Conservation (phyloP, 2,113 vertebrate species). For the Mixornis gularis region DNA sequence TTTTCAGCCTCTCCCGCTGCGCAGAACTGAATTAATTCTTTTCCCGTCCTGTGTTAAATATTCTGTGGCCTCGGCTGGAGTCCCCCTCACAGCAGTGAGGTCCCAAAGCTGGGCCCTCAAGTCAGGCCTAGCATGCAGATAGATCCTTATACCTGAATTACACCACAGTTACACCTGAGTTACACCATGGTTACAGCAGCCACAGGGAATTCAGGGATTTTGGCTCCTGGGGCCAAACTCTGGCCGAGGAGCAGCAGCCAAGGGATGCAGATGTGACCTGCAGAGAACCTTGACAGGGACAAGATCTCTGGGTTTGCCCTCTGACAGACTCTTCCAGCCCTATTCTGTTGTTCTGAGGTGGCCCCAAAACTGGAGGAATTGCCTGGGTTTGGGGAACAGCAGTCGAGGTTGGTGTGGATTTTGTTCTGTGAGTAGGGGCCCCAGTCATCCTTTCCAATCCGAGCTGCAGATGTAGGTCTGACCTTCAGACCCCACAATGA, state of each 20-base stretch:
- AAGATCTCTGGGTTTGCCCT: rapidly evolving
- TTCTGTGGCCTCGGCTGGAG: neutral
- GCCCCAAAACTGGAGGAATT: neutral
- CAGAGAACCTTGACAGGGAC: rapidly evolving
- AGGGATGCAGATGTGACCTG: rapidly evolving
- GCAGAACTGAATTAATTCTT: rapidly evolving
- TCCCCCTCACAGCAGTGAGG: rapidly evolving
- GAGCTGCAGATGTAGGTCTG: rapidly evolving
- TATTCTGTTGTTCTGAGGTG: rapidly evolving
- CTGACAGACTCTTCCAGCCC: rapidly evolving
- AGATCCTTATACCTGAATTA: neutral
- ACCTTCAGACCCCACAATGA: rapidly evolving
- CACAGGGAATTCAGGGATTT: rapidly evolving
- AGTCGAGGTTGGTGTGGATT: rapidly evolving
- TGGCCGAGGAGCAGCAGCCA: neutral
- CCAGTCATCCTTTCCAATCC: rapidly evolving
- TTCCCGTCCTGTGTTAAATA: rapidly evolving
- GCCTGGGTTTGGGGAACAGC: rapidly evolving
- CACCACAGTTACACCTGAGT: neutral
- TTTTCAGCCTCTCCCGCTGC: too few species aligned
- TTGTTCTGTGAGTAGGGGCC: too few species aligned
- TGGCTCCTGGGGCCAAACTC: rapidly evolving
- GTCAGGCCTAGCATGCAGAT: rapidly evolving
- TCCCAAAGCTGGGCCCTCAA: rapidly evolving
- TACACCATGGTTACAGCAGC: neutral